phyloP scores from a whole-genome alignment of 2,113 vertebrate species.

The Nesoenas mayeri region DNA sequence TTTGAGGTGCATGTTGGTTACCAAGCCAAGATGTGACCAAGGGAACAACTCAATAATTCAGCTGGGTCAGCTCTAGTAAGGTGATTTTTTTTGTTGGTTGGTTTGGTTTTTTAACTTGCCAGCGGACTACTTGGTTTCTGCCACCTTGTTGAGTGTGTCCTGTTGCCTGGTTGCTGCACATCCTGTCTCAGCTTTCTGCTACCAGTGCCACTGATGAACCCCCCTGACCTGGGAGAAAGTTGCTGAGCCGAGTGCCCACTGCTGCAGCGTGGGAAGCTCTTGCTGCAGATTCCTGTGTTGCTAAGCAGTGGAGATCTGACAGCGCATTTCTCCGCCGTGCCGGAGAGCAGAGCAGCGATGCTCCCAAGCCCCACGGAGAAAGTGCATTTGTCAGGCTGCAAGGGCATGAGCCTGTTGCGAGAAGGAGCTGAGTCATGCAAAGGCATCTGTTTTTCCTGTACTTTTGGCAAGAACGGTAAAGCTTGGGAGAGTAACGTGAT shows the following conservation, averaged over 20 bases:
- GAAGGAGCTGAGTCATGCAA: neutral
- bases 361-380: neutral
- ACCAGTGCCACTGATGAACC: rapidly evolving
- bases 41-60: neutral
- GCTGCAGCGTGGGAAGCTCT: neutral
- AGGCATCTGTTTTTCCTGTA: neutral
- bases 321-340: neutral
- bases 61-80: neutral
- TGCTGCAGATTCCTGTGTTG: neutral
- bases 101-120: too few species aligned
- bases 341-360: rapidly evolving
- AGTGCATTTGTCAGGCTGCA: neutral
- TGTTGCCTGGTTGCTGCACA: neutral
- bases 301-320: slow-evolving; percentile 12
- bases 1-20: neutral
- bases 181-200: neutral
- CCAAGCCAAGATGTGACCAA: neutral
- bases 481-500: neutral
- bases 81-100: too few species aligned
- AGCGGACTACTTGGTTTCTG: neutral
- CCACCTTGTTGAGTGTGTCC: neutral
- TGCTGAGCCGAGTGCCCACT: neutral
- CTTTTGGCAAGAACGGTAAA: neutral
- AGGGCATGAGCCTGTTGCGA: neutral
- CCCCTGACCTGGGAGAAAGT: rapidly evolving